Evolutionary conservation across 1,140 invertebrate genomes (phyloP).

Genomic region (Cecropterus lyciades): DNA sequence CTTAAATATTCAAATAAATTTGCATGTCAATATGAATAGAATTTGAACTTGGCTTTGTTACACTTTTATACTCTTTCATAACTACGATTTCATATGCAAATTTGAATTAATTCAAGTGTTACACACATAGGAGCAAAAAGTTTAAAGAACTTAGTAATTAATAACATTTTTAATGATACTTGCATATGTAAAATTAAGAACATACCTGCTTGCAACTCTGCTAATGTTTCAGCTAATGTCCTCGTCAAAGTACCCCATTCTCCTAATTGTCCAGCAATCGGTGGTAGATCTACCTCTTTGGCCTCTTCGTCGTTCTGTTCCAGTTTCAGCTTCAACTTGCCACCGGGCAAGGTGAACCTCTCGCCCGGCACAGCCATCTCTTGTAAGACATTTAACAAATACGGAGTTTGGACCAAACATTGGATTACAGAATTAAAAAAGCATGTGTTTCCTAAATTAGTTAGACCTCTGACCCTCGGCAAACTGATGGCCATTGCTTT

Average conservation of each 20-base stretch:
- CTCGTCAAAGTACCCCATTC: constrained; percentile 90
- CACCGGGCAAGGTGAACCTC: constrained; percentile 88
- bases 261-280: constrained; percentile 88
- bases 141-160: no score
- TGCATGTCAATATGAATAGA: no score
- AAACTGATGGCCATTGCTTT: constrained; percentile 65
- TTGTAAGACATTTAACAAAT: constrained; percentile 89
- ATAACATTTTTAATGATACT: no score
- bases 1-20: no score
- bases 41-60: no score
- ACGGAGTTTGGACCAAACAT: constrained; percentile 94
- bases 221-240: constrained; percentile 88
- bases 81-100: no score
- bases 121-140: no score
- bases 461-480: constrained; percentile 87
- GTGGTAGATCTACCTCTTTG: constrained; percentile 83
- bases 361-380: constrained; percentile 88
- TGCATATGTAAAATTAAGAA: constrained; percentile 34
- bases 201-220: constrained; percentile 87
- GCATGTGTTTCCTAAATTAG: constrained; percentile 97
- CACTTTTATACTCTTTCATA: no score
- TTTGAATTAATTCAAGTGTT: no score
- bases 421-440: constrained; percentile 99
- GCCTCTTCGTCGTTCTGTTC: constrained; percentile 61
- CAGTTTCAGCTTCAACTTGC: constrained; percentile 84